Base-by-base conservation (phyloP, 2,797 vertebrate genomes). In the Schizopygopsis malacanthus region DNA sequence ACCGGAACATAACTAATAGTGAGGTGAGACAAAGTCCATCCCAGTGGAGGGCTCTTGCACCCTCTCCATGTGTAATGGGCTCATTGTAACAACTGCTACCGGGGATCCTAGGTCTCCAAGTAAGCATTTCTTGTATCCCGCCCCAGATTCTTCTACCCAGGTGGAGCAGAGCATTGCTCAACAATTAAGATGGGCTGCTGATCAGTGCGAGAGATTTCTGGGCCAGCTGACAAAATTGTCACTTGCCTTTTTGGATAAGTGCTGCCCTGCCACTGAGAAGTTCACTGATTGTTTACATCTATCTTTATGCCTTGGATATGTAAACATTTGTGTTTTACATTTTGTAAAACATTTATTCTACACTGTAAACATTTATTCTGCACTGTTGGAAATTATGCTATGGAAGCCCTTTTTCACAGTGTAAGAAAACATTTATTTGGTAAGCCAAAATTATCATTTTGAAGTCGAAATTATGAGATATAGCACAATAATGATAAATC, bases 21-120 rank as follows among this genome's bases (percentile, higher is more conserved):
- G 75, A 18, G 12, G 78, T 73, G 75, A 85, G 79, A 50, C 84
- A 61, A 80, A 84, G 81, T 56, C 81, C 10, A 54, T 80, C 87
- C 71, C 84, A 87, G 73, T 76, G 20, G 81, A 88, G 69, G 83
- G 79, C 71, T 86, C 87, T 89, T 81, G 87, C 81, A 88, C 50
- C 16, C 13, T 82, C 18, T 87, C 81, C 82, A 85, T 61, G 70
- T n/a, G 59, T 76, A 71, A 84, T 79, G 69, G 47, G 70, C 69
- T 79, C 50, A 71, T 65, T 63, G 70, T 83, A 84, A 77, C 79
- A 73, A 79, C 54, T 63, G 56, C 80, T 76, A 85, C 81, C 80
- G 43, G 45, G 67, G 71, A 90, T 65, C 54, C 25, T n/a, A 47
- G 50, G 72, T 79, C 86, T 52, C 37, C 39, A 18, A 77, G 70